Conservation (phyloP, 30 jellyfish, hydroid and myxozoan species). For the Hydra vulgaris region DNA sequence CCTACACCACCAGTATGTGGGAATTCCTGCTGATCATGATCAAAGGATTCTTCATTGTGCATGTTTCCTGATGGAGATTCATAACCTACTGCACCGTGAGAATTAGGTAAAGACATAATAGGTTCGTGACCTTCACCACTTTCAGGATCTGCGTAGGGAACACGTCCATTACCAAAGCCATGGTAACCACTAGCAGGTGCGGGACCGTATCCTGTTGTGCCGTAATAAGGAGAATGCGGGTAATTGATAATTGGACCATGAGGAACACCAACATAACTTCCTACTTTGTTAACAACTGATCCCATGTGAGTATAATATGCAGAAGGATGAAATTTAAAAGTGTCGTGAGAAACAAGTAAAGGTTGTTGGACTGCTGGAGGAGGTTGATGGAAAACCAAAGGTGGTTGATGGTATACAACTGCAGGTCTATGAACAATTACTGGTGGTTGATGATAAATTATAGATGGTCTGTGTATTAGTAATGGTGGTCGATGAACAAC, state of each 20-base stretch:
- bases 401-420: constrained; percentile 83
- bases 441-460: constrained; percentile 89
- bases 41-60: constrained; percentile 45
- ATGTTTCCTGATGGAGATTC: constrained; percentile 34
- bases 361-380: constrained; percentile 89
- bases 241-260: constrained; percentile 41
- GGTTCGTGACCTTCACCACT: constrained; percentile 70
- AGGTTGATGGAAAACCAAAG: constrained; percentile 93
- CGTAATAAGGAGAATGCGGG: constrained; percentile 42
- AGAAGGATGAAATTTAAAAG: constrained; percentile 55
- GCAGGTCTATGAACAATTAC: constrained; percentile 97
- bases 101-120: constrained; percentile 33
- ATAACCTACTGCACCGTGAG: constrained; percentile 46
- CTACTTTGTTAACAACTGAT: constrained; percentile 49
- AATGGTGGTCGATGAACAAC: constrained; percentile 89
- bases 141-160: constrained; percentile 35
- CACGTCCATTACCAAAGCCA: constrained; percentile 31
- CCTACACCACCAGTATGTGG: constrained; percentile 55
- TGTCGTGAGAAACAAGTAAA: constrained; percentile 81
- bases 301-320: constrained; percentile 78
- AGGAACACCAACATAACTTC: constrained; percentile 41
- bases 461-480: constrained; percentile 93
- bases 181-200: constrained; percentile 23
- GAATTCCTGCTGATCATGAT: constrained; percentile 80
- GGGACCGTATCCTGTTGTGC: constrained; percentile 36